A percentile compares a stretch with the other conserved stretches of the same genome.
phyloP scores from a whole-genome alignment of 2,797 vertebrate species.

The Aeoliscus strigatus region DNA sequence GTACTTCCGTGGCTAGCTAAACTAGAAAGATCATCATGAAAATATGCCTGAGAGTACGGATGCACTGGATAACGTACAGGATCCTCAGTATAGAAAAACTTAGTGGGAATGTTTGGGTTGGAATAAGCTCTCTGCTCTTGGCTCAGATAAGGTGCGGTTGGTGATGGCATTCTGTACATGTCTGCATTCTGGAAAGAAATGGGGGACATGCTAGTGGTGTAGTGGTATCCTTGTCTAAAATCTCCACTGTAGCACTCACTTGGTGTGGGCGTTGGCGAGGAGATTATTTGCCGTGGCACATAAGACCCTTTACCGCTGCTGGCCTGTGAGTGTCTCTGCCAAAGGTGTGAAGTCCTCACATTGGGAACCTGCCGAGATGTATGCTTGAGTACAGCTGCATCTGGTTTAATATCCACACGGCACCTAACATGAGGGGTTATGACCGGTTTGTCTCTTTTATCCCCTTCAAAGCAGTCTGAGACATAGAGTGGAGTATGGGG shows the following conservation, averaged over 20 bases:
- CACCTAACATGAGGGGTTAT: constrained; percentile 87
- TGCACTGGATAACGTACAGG: constrained; percentile 74
- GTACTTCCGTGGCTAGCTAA: constrained; percentile 75
- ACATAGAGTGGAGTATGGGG: constrained; percentile 87
- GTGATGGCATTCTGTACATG: constrained; percentile 74
- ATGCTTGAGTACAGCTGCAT: constrained; percentile 86
- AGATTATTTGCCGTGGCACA: constrained; percentile 76
- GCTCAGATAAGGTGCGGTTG: constrained; percentile 75
- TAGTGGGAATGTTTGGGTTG: constrained; percentile 81
- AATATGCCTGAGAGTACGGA: constrained; percentile 72
- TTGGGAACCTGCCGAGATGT: constrained; percentile 72
- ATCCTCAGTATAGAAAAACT: constrained; percentile 90
- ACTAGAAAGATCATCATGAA: constrained; percentile 76
- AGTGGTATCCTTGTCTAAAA: constrained; percentile 76
- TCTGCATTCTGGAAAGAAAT: constrained; percentile 76
- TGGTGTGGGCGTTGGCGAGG: constrained; percentile 86
- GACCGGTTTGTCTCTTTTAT: constrained; percentile 63
- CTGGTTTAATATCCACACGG: constrained; percentile 93
- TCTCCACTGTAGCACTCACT: constrained; percentile 88
- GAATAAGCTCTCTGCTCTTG: constrained; percentile 82
- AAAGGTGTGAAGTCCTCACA: constrained; percentile 63
- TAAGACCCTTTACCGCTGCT: constrained; percentile 78
- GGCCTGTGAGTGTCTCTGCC: constrained; percentile 76
- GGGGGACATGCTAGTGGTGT: constrained; percentile 70
- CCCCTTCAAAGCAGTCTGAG: constrained; percentile 80